Conservation (phyloP, 2,888 invertebrate species). For the Ecliptopera silaceata region DNA sequence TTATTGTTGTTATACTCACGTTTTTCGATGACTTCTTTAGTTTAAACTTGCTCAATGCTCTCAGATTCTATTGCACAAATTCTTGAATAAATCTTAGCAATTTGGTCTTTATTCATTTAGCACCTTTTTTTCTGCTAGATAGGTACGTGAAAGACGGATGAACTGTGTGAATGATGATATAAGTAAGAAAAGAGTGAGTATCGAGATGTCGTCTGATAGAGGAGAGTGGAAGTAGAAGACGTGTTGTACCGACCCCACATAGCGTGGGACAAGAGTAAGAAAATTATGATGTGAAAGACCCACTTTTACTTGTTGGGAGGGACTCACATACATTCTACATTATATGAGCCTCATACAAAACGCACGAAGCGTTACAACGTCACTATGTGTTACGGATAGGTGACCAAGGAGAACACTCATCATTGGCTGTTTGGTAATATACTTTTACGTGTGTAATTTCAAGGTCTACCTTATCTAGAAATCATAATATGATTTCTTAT, state of each 20-base stretch:
- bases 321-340: not conserved
- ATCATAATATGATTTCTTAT: no score
- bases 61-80: constrained; percentile 9
- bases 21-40: constrained; percentile 41
- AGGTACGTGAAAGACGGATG: no score
- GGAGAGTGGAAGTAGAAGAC: no score
- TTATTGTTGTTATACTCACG: constrained; percentile 54
- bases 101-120: not conserved
- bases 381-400: constrained; percentile 43
- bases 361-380: constrained; percentile 19
- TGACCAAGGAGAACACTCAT: constrained; percentile 50
- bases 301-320: no score
- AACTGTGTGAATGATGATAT: no score
- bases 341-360: constrained; percentile 1
- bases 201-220: no score
- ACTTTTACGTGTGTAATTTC: not conserved
- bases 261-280: no score
- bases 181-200: no score
- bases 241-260: no score
- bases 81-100: not conserved
- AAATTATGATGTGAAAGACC: no score
- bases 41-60: constrained; percentile 23
- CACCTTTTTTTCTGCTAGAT: no score
- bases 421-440: constrained; percentile 46
- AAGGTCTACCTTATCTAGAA: not conserved